Percentiles rank a stretch among this genome's conserved stretches.
phyloP scores from a whole-genome alignment of 2,888 invertebrate genomes.

The Malacosoma neustria region DNA sequence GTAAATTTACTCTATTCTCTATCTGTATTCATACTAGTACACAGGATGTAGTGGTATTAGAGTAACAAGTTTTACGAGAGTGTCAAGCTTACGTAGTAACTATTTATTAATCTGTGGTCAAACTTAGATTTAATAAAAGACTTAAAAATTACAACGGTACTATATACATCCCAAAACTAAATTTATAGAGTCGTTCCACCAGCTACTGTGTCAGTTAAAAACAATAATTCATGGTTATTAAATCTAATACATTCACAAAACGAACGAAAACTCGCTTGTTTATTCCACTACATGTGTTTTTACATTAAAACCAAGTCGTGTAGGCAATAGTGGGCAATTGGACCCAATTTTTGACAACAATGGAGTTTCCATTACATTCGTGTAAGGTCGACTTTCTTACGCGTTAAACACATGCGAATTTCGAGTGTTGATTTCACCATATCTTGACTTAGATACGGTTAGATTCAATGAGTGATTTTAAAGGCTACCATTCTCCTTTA shows the following conservation, averaged over 20 bases:
- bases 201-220: not conserved
- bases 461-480: not conserved
- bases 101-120: no score
- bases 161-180: no score
- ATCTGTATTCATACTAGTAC: no score
- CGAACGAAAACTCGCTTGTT: not conserved
- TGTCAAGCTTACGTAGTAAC: no score
- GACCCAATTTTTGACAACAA: conserved; percentile 13
- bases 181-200: no score
- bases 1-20: no score
- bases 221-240: not conserved
- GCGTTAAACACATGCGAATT: conserved; percentile 19
- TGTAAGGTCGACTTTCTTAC: conserved; percentile 11
- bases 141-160: no score
- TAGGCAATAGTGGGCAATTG: conserved; percentile 22
- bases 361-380: not conserved
- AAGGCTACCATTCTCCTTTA: no score
- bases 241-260: not conserved
- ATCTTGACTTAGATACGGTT: not conserved
- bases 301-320: conserved; percentile 4
- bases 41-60: no score
- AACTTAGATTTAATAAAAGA: no score
- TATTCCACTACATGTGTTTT: not conserved
- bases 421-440: not conserved
- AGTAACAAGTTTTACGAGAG: no score